Conservation (phyloP, 2,113 vertebrate species). For the Phrynosoma blainvillii region DNA sequence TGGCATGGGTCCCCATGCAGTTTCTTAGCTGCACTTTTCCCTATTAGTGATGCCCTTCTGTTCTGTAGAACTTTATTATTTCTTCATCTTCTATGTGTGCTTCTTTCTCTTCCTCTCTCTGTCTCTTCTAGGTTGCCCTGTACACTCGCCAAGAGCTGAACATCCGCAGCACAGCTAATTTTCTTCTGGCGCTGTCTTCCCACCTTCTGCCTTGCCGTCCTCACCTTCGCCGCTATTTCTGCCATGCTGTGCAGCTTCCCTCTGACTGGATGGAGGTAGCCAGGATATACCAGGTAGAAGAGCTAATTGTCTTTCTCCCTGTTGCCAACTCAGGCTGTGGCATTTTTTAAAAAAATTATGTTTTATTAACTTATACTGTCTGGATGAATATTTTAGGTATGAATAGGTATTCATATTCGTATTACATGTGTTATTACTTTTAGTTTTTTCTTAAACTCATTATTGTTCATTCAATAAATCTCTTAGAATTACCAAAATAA, state of each 20-base stretch:
- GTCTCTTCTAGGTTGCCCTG: conserved; percentile 79
- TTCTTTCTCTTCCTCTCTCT: not conserved
- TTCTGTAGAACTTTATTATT: too few relatives aligned
- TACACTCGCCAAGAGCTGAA: conserved; percentile 89
- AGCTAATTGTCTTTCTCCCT: too few relatives aligned
- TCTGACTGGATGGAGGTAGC: conserved; percentile 91
- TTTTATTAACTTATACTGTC: too few relatives aligned
- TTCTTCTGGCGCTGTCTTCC: conserved; percentile 83
- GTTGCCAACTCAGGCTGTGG: too few relatives aligned
- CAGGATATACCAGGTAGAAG: conserved; percentile 76
- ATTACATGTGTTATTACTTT: too few relatives aligned
- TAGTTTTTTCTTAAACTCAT: too few relatives aligned
- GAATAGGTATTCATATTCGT: too few relatives aligned
- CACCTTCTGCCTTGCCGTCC: conserved; percentile 75
- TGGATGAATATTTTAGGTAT: too few relatives aligned
- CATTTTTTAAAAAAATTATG: too few relatives aligned
- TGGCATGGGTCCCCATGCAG: not conserved
- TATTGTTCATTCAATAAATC: too few relatives aligned
- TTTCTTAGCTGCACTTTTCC: not conserved
- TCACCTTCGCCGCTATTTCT: conserved; percentile 85
- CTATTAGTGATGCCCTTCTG: not conserved
- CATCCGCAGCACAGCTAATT: conserved; percentile 86
- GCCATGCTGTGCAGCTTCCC: conserved; percentile 83
- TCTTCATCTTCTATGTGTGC: too few relatives aligned
- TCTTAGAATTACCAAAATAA: too few relatives aligned